Evolutionary conservation across 2,797 vertebrate genomes (phyloP), one percentile per base, ranked within the genome.

Genomic region (Gouania willdenowi): DNA sequence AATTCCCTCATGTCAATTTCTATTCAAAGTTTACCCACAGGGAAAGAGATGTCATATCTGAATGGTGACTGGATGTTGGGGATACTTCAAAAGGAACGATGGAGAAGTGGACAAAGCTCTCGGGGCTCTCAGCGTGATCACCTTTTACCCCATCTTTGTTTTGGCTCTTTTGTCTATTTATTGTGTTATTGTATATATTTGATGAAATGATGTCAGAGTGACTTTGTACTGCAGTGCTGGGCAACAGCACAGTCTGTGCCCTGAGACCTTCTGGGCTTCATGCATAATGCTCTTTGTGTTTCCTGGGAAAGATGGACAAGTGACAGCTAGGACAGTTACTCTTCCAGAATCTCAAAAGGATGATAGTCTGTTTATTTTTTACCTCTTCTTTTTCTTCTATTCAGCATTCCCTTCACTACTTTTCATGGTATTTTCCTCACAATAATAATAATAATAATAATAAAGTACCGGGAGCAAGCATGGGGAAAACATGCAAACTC

Each of bases 241-340:
- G 75, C 72, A 66, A 82, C 83, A 87, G 87, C 71, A 77, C 58
- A 76, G 66, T 40, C 54, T 47, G 39, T 44, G 64, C 80, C 81
- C 65, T n/a, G 52, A 81, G 77, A 85, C 88, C 84, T 85, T 90
- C 85, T 89, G 87, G 78, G 79, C 74, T 77, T 89, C 86, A 90
- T 91, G 85, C 83, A 90, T 91, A 88, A 90, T 90, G 87, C 87
- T 87, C 85, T 89, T 90, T 89, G 81, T 88, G 81, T 74, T 87
- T 77, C 52, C 67, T 58, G 56, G 61, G 73, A 70, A 79, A 66
- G 82, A 84, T 77, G 78, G 82, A 78, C 76, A 67, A 74, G 74
- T 76, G 76, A 78, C 69, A 77, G 81, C 44, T 52, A 53, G 69
- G 71, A 72, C 72, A 69, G 72, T 76, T 76, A 69, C 63, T 46